Percentiles rank a stretch among this genome's conserved stretches.
Evolutionary conservation across 2,797 vertebrate species (phyloP).

Genomic region (Alosa sapidissima): DNA sequence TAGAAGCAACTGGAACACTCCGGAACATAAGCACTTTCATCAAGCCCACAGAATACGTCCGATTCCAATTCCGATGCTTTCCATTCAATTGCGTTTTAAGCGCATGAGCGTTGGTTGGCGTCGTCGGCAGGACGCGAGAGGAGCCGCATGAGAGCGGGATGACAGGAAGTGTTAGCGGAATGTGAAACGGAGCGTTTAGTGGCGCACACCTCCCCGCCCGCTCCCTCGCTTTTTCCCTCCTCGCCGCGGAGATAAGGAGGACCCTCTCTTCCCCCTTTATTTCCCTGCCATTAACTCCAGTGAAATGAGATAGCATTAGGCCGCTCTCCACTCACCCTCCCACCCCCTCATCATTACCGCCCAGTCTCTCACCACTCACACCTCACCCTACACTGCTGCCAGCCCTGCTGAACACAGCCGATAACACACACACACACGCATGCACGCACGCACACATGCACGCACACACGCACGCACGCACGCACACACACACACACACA

Average conservation of each 20-base stretch:
- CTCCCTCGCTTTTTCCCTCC: background rate
- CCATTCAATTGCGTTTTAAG: conserved; percentile 18
- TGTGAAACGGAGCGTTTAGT: conserved; percentile 16
- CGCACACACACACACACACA: no score
- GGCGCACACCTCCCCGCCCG: background rate
- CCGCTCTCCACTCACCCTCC: background rate
- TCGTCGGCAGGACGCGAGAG: background rate
- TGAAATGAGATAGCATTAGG: conserved; percentile 22
- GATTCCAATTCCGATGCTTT: conserved; percentile 13
- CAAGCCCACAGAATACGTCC: background rate
- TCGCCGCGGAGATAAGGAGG: background rate
- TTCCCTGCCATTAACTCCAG: conserved; percentile 19
- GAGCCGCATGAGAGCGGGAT: background rate
- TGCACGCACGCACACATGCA: no score
- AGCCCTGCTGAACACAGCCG: background rate
- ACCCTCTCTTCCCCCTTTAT: conserved; percentile 1
- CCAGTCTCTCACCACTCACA: background rate
- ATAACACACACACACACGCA: background rate
- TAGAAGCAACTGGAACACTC: conserved; percentile 7
- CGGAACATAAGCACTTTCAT: background rate
- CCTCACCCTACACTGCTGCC: background rate
- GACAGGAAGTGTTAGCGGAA: background rate
- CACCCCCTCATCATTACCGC: conserved; percentile 1
- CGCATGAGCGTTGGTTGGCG: background rate
- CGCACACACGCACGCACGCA: no score